Evolutionary conservation across 2,797 vertebrate genomes (phyloP).

Genomic region (Siniperca scherzeri): DNA sequence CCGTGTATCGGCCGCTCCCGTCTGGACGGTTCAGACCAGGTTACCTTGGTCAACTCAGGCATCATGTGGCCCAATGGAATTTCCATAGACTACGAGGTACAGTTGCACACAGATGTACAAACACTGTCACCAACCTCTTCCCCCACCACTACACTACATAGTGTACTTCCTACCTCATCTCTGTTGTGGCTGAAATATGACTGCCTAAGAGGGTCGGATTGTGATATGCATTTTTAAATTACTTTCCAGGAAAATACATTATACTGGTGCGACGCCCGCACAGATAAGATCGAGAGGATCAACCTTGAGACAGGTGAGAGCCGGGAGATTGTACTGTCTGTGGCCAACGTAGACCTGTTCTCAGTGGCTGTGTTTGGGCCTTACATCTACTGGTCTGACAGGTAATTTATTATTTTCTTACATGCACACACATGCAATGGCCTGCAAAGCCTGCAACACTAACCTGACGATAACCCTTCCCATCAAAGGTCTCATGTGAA

Average conservation of each 20-base stretch:
- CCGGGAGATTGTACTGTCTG: conserved; percentile 97
- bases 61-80: conserved; percentile 97
- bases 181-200: conserved; percentile 76
- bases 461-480: conserved; percentile 86
- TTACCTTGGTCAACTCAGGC: conserved; percentile 93
- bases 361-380: conserved; percentile 97
- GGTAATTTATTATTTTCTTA: conserved; percentile 97
- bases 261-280: conserved; percentile 99
- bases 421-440: conserved; percentile 81
- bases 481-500: conserved; percentile 77
- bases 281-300: conserved; percentile 99
- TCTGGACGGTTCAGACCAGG: conserved; percentile 96
- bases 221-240: conserved; percentile 89
- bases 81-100: conserved; percentile 97
- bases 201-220: conserved; percentile 49
- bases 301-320: conserved; percentile 98
- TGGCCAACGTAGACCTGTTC: conserved; percentile 98
- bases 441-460: conserved; percentile 84
- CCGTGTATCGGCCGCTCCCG: conserved; percentile 95
- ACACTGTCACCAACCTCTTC: neutral
- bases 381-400: conserved; percentile 99
- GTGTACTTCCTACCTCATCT: conserved; percentile 55
- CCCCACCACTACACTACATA: neutral
- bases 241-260: conserved; percentile 97
- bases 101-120: conserved; percentile 46